A percentile compares a stretch with the other conserved stretches of the same genome.
Evolutionary conservation across 2,888 invertebrate genomes (phyloP).

Genomic region (Oscheius sp.): DNA sequence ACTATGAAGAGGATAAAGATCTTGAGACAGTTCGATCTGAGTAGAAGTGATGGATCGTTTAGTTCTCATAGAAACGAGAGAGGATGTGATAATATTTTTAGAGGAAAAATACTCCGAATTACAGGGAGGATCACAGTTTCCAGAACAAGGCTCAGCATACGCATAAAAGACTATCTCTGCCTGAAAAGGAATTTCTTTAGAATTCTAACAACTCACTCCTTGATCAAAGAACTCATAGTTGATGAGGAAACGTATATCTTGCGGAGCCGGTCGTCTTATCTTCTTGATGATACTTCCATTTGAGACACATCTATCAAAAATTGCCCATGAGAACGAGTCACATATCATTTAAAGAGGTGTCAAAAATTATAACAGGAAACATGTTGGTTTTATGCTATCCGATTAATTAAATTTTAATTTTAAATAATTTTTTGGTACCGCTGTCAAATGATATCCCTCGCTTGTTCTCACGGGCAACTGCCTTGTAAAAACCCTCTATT

Average conservation of each 20-base stretch:
- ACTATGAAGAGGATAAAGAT: slow-evolving; percentile 24
- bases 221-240: slow-evolving; percentile 23
- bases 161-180: slow-evolving; percentile 29
- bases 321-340: background rate
- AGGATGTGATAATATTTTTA: background rate
- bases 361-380: no score
- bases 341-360: no score
- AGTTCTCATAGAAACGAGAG: slow-evolving; percentile 11
- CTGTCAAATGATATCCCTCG: no score
- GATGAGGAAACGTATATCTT: slow-evolving; percentile 8
- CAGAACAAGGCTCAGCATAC: slow-evolving; percentile 24
- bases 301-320: slow-evolving; percentile 10
- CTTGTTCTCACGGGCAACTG: no score
- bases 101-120: slow-evolving; percentile 6
- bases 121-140: slow-evolving; percentile 28
- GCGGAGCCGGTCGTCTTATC: background rate
- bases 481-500: no score
- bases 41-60: slow-evolving; percentile 11
- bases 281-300: slow-evolving; percentile 10
- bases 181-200: slow-evolving; percentile 3
- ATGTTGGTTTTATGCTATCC: no score
- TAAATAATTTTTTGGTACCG: no score
- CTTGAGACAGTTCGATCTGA: slow-evolving; percentile 28
- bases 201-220: slow-evolving; percentile 1
- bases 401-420: no score